Evolutionary conservation across 1,140 invertebrate genomes (phyloP).

Genomic region (Temnothorax curvispinosus): DNA sequence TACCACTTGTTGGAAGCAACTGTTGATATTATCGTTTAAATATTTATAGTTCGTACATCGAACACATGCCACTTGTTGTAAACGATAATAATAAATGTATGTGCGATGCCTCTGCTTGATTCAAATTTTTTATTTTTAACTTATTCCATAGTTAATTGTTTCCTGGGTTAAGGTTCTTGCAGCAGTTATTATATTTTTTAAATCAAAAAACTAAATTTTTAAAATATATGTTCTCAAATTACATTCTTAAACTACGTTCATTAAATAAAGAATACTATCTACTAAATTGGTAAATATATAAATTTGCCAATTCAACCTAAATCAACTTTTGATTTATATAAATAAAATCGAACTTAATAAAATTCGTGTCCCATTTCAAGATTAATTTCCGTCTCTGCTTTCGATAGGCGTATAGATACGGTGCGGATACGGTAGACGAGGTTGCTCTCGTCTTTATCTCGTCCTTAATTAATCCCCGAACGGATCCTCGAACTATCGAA

Average conservation of each 20-base stretch:
- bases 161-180: background rate
- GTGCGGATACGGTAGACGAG: background rate
- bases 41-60: slow-evolving; percentile 16
- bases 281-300: background rate
- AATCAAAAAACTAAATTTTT: background rate
- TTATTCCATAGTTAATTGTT: background rate
- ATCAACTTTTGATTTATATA: background rate
- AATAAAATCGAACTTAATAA: background rate
- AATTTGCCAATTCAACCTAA: background rate
- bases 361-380: background rate
- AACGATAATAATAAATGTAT: background rate
- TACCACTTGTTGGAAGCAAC: background rate
- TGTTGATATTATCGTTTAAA: background rate
- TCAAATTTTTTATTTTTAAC: background rate
- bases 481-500: slow-evolving; percentile 52
- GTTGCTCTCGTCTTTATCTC: slow-evolving; percentile 55
- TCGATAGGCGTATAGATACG: background rate
- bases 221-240: background rate
- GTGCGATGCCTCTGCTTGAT: too few species aligned
- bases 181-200: background rate
- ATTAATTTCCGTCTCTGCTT: background rate
- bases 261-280: background rate
- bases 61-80: background rate
- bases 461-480: slow-evolving; percentile 63
- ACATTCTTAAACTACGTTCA: background rate